phyloP scores from a whole-genome alignment of 2,113 vertebrate species.

The Lepisosteus osseus region DNA sequence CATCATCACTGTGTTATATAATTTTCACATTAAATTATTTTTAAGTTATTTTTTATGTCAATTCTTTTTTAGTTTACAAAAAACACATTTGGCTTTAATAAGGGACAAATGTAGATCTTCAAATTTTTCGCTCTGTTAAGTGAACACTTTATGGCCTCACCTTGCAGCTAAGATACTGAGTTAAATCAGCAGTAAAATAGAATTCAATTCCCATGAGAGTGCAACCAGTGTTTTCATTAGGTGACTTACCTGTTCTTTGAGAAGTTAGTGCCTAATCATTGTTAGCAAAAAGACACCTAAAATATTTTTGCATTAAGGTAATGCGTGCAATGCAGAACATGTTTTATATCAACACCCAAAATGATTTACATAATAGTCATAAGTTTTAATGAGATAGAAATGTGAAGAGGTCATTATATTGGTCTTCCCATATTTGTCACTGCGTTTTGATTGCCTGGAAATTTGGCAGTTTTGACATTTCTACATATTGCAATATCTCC shows the following conservation, averaged over 20 bases:
- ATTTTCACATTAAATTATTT: neutral
- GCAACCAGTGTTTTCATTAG: neutral
- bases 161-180: too few species aligned
- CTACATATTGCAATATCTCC: constrained; percentile 48
- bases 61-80: too few species aligned
- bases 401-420: constrained; percentile 57
- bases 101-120: too few species aligned
- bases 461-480: constrained; percentile 35
- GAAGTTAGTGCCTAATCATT: neutral
- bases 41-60: too few species aligned
- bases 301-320: constrained; percentile 27
- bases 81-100: too few species aligned
- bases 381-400: constrained; percentile 56
- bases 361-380: constrained; percentile 23
- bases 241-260: neutral
- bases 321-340: constrained; percentile 46
- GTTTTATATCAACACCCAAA: constrained; percentile 16
- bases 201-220: neutral
- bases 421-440: constrained; percentile 46
- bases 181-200: too few species aligned
- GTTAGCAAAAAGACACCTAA: constrained; percentile 14
- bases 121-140: too few species aligned
- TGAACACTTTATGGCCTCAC: too few species aligned
- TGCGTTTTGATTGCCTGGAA: constrained; percentile 52
- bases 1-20: neutral